Base-by-base conservation (phyloP, 2,113 vertebrate species). In the Fukomys damarensis region DNA sequence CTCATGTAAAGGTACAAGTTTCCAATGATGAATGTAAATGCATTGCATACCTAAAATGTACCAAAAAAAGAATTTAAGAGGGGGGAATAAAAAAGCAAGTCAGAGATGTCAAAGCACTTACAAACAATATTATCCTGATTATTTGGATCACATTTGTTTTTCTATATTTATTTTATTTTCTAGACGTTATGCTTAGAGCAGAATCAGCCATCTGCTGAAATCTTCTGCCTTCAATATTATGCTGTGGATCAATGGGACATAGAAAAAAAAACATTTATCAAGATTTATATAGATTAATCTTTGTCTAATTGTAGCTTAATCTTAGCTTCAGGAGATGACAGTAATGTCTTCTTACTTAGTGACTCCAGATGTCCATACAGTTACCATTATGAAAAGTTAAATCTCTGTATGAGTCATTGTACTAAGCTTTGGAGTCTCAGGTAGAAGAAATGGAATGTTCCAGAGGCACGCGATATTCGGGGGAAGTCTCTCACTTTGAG, bases 391-490 rank as follows among this genome's bases (percentile, higher is more conserved):
- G 9, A 49, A 46, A 61, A 54, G 20, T 11, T 20, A 49, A 52
- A 79, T 1, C 19, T 79, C 28, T 43, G 3, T 9, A 14, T 32
- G 43, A 54, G 13, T 17, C 2, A 7, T 13, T 24, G 2, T 0
- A 12, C 35, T 56, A 43, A 28, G 8, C 2, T n/a, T 66, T 30
- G 32, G 63, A 76, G 43, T 19, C 41, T 74, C 22, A 8, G n/a
- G 19, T 2, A 17, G 22, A 13, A 3, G 7, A 56, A 35, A 22
- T 6, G 13, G 13, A 56, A 30, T 22, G 17, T 32, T 19, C 6
- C 32, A 0, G 26, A 20, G 0, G 10, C 35, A 7, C 30, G 7
- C 16, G 13, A 14, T 19, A 35, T 4, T 0, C 0, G 52, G 30
- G 6, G 7, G 5, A 49, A 35, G 2, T 38, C 24, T 82, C 13